Conservation (phyloP, 2,113 vertebrate genomes). For the Cranoglanis bouderius region DNA sequence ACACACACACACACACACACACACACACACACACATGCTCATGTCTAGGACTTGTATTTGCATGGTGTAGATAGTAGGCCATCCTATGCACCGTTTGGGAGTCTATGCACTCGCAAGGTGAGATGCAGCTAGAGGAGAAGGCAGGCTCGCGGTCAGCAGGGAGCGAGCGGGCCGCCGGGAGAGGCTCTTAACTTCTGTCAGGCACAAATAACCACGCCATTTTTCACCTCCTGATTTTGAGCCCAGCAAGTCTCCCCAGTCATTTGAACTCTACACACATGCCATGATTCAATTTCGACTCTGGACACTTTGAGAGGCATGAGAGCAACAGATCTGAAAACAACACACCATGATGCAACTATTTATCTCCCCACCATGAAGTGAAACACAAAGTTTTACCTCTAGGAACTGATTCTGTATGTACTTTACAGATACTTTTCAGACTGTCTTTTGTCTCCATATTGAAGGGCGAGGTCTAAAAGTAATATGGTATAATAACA, state of each 20-base stretch:
- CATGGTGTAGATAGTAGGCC: conserved; percentile 52
- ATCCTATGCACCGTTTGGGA: conserved; percentile 57
- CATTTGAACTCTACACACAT: conserved; percentile 74
- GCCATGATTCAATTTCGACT: conserved; percentile 71
- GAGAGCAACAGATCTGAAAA: conserved; percentile 52
- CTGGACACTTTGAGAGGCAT: conserved; percentile 59
- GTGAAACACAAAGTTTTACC: conserved; percentile 5
- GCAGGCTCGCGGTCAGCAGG: conserved; percentile 74
- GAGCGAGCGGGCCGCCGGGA: conserved; percentile 73
- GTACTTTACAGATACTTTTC: neutral
- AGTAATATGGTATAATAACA: neutral
- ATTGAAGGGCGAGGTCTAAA: neutral
- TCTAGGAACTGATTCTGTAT: neutral
- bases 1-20: conserved; percentile 9
- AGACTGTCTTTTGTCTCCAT: neutral
- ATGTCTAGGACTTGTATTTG: conserved; percentile 40
- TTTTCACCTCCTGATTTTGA: conserved; percentile 79
- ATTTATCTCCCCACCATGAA: neutral
- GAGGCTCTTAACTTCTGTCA: conserved; percentile 84
- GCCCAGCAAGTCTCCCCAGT: conserved; percentile 76
- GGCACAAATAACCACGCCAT: conserved; percentile 80
- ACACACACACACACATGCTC: conserved; percentile 14
- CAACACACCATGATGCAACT: conserved; percentile 42
- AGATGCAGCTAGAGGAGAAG: conserved; percentile 72
- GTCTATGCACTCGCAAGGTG: conserved; percentile 72